Percentiles rank a stretch among this genome's conserved stretches.
phyloP scores from a whole-genome alignment of 37 sponge, comb jelly and placozoan species.

The Theonella swinhoei region DNA sequence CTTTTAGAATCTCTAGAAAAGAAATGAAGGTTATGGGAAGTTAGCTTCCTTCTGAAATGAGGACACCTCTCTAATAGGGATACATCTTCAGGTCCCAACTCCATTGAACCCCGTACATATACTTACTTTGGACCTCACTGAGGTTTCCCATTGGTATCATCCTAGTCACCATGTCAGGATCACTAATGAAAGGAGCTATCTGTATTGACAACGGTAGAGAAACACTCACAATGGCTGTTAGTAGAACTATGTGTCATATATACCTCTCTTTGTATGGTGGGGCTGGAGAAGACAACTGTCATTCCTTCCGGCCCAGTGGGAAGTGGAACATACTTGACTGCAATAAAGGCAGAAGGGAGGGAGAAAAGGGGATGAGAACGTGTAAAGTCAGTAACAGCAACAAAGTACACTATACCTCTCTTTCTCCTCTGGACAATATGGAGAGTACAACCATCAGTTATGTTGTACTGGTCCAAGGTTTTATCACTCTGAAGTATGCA shows the following conservation, averaged over 20 bases:
- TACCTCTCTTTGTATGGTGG: background rate
- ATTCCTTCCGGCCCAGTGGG: background rate
- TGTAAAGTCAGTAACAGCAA: too few relatives aligned
- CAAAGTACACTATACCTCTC: slow-evolving; percentile 20
- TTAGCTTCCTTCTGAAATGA: too few relatives aligned
- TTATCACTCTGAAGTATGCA: slow-evolving; percentile 48
- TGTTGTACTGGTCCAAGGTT: slow-evolving; percentile 39
- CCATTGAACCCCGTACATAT: too few relatives aligned
- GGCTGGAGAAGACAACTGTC: background rate
- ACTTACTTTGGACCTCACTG: background rate
- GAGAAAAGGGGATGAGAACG: too few relatives aligned
- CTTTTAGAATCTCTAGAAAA: slow-evolving; percentile 7
- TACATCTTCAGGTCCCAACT: too few relatives aligned
- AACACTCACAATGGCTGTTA: too few relatives aligned
- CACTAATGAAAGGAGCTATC: background rate
- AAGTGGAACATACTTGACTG: background rate
- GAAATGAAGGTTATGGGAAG: too few relatives aligned
- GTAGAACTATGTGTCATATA: too few relatives aligned
- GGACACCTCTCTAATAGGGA: too few relatives aligned
- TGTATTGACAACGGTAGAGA: too few relatives aligned
- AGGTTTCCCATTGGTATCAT: background rate
- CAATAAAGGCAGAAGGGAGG: too few relatives aligned
- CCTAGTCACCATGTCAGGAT: background rate
- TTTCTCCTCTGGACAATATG: background rate
- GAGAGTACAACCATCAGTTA: slow-evolving; percentile 30